A percentile compares a stretch with the other conserved stretches of the same genome.
phyloP scores from a whole-genome alignment of 2,797 vertebrate genomes.

The Delichon dasypus region DNA sequence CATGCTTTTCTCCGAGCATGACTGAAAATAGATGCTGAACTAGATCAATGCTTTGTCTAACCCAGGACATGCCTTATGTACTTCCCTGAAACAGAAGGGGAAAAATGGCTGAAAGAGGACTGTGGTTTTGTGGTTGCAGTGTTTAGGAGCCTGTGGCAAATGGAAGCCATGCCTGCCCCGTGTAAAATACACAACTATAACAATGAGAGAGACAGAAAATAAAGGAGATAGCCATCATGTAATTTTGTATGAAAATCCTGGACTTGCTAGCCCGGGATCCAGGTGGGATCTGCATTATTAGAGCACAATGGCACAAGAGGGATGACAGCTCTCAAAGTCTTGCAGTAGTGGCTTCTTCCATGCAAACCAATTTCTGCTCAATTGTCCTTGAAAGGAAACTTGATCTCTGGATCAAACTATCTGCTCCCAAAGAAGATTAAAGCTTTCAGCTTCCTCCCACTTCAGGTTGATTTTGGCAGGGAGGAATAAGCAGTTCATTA shows the following conservation, averaged over 20 bases:
- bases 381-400: not conserved
- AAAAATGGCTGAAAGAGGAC: not conserved
- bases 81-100: not conserved
- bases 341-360: not conserved
- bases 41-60: not conserved
- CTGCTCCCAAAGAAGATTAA: not conserved
- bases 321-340: not conserved
- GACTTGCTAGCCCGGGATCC: not conserved
- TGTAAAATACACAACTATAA: not conserved
- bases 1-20: not conserved
- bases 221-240: not conserved
- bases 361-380: conserved; percentile 4
- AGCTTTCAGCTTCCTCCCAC: not conserved
- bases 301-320: not conserved
- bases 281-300: not conserved
- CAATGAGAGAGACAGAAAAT: not conserved
- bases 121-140: not conserved
- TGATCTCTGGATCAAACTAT: not conserved
- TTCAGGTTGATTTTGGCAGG: not conserved
- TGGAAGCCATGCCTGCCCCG: not conserved
- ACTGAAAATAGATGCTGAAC: not conserved
- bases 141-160: not conserved
- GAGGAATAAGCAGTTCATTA: not conserved
- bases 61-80: not conserved
- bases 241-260: not conserved